These are phyloP conservation scores for Salticus scenicus DNA, from an alignment of 2,888 invertebrate genomes.

Conservation along the genomic window DNA sequence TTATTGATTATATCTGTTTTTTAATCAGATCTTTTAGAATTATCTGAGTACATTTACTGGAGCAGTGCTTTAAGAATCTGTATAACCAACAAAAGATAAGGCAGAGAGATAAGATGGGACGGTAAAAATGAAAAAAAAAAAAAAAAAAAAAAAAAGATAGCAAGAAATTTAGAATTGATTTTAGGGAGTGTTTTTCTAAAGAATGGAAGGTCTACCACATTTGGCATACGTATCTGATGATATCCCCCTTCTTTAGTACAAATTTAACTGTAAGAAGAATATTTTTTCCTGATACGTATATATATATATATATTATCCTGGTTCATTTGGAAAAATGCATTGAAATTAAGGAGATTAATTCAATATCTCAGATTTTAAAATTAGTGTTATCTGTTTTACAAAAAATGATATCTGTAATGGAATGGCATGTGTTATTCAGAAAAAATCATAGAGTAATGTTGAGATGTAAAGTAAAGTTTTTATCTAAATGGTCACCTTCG, in stretches of 20 bases:
- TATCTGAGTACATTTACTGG: conserved; percentile 59
- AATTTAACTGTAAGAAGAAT: too few species aligned
- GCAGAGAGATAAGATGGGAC: conserved; percentile 27
- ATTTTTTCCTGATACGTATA: too few species aligned
- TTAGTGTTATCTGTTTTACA: too few species aligned
- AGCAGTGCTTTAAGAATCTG: conserved; percentile 29
- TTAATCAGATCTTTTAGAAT: conserved; percentile 61
- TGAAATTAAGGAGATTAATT: too few species aligned
- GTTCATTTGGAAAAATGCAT: too few species aligned
- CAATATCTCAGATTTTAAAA: too few species aligned
- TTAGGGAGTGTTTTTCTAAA: conserved; percentile 34
- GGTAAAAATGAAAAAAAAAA: conserved; percentile 44
- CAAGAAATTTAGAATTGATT: conserved; percentile 61
- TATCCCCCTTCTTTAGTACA: not conserved
- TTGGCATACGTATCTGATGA: conserved; percentile 30
- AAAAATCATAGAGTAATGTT: too few species aligned
- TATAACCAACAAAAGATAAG: conserved; percentile 48
- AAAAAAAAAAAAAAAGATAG: conserved; percentile 40
- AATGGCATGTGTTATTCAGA: too few species aligned
- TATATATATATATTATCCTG: too few species aligned
- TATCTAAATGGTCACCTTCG: too few species aligned
- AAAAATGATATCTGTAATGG: too few species aligned
- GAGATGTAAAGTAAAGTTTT: too few species aligned
- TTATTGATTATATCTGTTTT: conserved; percentile 68
- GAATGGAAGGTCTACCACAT: conserved; percentile 38